phyloP scores from a whole-genome alignment of 1,140 invertebrate species.

The Nautilus pompilius region DNA sequence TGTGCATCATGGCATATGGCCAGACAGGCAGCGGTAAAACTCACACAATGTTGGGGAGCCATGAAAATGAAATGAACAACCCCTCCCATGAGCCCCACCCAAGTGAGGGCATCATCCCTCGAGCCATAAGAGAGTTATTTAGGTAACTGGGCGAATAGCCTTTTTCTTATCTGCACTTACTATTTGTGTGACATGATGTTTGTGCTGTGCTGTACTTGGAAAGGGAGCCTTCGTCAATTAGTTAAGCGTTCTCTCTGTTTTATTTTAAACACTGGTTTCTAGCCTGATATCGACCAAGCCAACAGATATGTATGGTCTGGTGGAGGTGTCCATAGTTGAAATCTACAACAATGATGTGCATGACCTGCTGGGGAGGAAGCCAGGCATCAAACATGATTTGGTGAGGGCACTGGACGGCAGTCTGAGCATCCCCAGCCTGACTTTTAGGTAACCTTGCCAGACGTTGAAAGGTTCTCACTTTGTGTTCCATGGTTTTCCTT shows the following conservation, averaged over 20 bases:
- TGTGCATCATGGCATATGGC: slow-evolving; percentile 99
- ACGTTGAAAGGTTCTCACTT: too few species aligned
- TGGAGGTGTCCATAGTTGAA: slow-evolving; percentile 50
- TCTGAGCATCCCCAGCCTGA: slow-evolving; percentile 44
- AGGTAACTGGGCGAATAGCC: too few species aligned
- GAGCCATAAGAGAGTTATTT: slow-evolving; percentile 47
- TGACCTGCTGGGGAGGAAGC: slow-evolving; percentile 41
- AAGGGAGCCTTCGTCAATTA: too few species aligned
- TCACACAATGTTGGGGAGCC: slow-evolving; percentile 92
- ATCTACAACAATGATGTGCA: slow-evolving; percentile 52
- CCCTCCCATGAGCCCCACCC: slow-evolving; percentile 31
- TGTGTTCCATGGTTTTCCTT: too few species aligned
- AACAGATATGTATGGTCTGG: slow-evolving; percentile 27
- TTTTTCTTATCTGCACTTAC: too few species aligned
- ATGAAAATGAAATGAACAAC: slow-evolving; percentile 47
- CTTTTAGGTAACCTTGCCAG: slow-evolving; percentile 39
- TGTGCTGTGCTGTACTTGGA: too few species aligned
- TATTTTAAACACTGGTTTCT: too few species aligned
- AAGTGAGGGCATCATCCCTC: slow-evolving; percentile 47
- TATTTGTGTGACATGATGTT: too few species aligned
- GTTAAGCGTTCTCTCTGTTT: too few species aligned
- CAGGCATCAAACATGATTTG: slow-evolving; percentile 46
- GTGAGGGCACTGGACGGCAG: slow-evolving; percentile 39
- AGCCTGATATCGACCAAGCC: slow-evolving; percentile 45
- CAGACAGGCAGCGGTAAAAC: slow-evolving; percentile 99